Conservation (phyloP, 2,113 vertebrate species). For the Hemichromis elongatus region DNA sequence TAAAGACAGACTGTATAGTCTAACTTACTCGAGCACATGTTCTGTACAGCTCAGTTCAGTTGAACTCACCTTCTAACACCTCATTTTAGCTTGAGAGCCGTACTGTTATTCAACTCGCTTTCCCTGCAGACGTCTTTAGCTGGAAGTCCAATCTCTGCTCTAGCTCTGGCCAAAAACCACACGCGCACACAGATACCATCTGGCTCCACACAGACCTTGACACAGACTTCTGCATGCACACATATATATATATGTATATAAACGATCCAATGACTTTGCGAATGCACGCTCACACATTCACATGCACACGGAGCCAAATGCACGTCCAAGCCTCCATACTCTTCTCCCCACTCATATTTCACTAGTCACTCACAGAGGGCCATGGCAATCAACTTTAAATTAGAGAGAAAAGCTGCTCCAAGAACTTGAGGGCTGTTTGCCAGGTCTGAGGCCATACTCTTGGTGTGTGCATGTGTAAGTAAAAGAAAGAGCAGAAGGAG, state of each 20-base stretch:
- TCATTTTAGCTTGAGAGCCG: slow-evolving; percentile 13
- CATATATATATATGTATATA: no score
- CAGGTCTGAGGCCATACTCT: slow-evolving; percentile 57
- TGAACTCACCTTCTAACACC: neutral
- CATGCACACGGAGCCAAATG: slow-evolving; percentile 18
- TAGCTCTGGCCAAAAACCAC: slow-evolving; percentile 49
- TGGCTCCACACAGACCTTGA: slow-evolving; percentile 26
- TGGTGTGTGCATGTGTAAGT: slow-evolving; percentile 15
- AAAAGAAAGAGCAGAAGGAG: slow-evolving; percentile 24
- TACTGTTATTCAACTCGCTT: slow-evolving; percentile 36
- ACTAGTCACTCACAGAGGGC: slow-evolving; percentile 48
- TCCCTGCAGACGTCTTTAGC: slow-evolving; percentile 44
- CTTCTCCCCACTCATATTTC: slow-evolving; percentile 64
- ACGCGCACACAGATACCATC: neutral
- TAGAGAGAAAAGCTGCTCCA: slow-evolving; percentile 64
- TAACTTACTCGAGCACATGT: neutral
- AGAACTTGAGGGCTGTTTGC: slow-evolving; percentile 45
- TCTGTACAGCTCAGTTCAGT: neutral
- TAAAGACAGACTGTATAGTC: neutral
- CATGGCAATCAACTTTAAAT: slow-evolving; percentile 69
- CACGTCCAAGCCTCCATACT: slow-evolving; percentile 40
- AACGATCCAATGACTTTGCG: neutral
- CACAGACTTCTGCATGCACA: neutral
- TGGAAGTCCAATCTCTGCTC: slow-evolving; percentile 30
- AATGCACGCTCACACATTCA: slow-evolving; percentile 12